Evolutionary conservation across 2,797 vertebrate species (phyloP), one percentile per base, ranked within the genome.

Genomic region (Scolopax bukidnonensis): DNA sequence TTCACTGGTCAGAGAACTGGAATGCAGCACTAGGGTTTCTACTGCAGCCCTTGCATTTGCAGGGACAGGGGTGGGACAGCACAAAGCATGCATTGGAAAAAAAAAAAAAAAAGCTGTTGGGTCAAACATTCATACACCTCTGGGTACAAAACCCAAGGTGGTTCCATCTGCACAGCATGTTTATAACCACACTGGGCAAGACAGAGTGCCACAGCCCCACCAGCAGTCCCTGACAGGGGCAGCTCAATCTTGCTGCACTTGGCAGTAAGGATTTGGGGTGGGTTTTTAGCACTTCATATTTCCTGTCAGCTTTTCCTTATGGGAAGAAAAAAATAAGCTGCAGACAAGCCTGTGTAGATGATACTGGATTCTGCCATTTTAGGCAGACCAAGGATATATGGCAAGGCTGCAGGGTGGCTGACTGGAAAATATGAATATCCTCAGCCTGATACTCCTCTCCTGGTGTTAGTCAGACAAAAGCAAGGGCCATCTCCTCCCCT

Each of bases 161-260:
- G 25, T 51, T 59, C 65, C 50, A 40, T 18, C 69, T 45, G 32
- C 40, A 57, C 40, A 51, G 43, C 36, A 23, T 2, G 10, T 45
- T 70, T 21, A 33, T 33, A 48, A 16, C 16, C 19, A 16, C 3
- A 10, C 71, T 18, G 41, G 36, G 45, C 40, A 43, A 18, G 51
- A 36, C 13, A 47, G 54, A 63, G 56, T n/a, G 25, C 50, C 33
- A 30, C 33, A 63, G 27, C 40, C 48, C 16, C 53, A 13, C 25
- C 51, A 13, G 5, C 16, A 71, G 12, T 11, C 36, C 36, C 57
- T 6, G 13, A 23, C 1, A 0, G 13, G 24, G 33, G 18, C 1
- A 2, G 56, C 45, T 74, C 32, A 43, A 19, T 14, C 53, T 53
- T 47, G 38, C 36, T 45, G 23, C 65, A 13, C 19, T n/a, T 3